phyloP scores from a whole-genome alignment of 2,797 vertebrate genomes.

The Carcharodon carcharias region DNA sequence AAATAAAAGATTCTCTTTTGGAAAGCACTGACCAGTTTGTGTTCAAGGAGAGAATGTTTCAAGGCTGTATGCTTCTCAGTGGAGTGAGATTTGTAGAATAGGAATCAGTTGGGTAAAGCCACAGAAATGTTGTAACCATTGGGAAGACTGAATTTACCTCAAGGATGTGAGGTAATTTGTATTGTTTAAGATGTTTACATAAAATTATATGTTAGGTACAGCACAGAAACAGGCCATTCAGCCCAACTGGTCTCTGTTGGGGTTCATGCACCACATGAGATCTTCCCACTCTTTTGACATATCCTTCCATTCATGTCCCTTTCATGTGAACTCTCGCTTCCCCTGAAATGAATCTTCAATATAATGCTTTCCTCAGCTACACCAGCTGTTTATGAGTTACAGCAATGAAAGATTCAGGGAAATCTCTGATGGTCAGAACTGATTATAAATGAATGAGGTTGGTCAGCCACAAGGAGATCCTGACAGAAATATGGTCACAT shows the following conservation, averaged over 20 bases:
- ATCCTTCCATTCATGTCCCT: background rate
- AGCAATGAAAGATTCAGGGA: background rate
- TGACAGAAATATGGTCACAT: no score
- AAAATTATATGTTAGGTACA: background rate
- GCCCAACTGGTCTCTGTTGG: background rate
- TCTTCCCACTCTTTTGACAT: background rate
- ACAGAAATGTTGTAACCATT: background rate
- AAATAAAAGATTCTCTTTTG: background rate
- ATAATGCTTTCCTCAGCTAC: background rate
- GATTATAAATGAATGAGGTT: background rate
- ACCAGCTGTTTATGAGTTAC: background rate
- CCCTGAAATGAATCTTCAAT: background rate
- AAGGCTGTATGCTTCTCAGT: background rate
- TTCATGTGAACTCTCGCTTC: background rate
- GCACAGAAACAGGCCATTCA: background rate
- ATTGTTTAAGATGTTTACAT: background rate
- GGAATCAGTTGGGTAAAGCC: background rate
- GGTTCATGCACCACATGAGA: background rate
- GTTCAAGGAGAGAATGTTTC: background rate
- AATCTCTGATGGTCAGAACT: background rate
- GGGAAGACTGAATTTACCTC: background rate
- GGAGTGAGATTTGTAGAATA: background rate
- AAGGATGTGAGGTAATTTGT: no score
- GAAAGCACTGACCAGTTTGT: background rate
- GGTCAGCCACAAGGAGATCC: no score